Evolutionary conservation across 2,113 vertebrate species (phyloP), one percentile per base, ranked within the genome.

Genomic region (Rhynchomys soricoides): DNA sequence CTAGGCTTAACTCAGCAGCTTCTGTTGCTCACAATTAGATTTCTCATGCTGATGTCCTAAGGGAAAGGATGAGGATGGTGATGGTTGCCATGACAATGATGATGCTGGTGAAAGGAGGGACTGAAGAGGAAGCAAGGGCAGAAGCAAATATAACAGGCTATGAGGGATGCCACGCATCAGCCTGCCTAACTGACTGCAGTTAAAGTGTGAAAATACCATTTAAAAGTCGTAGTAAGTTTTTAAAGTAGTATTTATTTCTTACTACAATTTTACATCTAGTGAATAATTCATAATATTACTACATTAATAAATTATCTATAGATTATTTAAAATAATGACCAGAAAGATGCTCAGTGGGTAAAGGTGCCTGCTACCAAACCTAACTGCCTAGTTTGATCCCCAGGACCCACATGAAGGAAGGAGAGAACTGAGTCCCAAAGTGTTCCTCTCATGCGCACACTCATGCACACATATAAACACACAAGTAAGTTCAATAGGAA

Each of bases 291-390:
- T 24, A 79, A 86, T 83, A 74, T 68, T 91, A 52, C 66, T 57
- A 24, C 59, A 22, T 90, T 92, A 70, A 79, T 1, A 91, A 89
- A 82, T 57, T 85, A 55, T 1, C 11, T 43, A 75, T 40, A 66
- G 3, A 83, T 81, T 81, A 90, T 52, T 95, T 89, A 43, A 86
- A 95, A 81, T 70, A 96, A 34, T 87, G 19, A 17, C 59, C 82
- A 85, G 57, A 66, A 7, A 62, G 16, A 45, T 34, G 4, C 40
- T 85, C 0, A 0, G 59, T 21, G 82, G 57, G 29, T 85, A 64
- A 85, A 85, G 40, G 40, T 64, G 15, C 2, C 26, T 31, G 26
- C 59, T 40, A 11, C 59, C 59, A 85, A 45, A 15, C 15, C 40
- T 62, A 31, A 26, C 1, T 16, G 26, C 24, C 59, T 64, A 62